These are phyloP conservation scores for Pseudochromis fuscus DNA, from an alignment of 2,797 vertebrate species.

Conservation along the genomic window DNA sequence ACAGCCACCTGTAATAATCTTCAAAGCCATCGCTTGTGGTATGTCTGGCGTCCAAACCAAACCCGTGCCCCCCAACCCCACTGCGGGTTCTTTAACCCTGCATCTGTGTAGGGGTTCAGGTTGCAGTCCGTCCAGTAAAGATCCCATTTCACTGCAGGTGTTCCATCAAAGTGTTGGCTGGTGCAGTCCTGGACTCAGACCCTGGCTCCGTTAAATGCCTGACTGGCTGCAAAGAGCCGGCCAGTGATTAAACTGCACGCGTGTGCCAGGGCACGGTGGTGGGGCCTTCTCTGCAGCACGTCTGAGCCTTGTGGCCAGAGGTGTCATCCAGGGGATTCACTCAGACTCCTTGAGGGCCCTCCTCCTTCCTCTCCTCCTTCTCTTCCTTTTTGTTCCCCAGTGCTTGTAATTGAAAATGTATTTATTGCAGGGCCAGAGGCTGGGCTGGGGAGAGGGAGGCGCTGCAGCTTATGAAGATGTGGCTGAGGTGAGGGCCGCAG, in stretches of 20 bases:
- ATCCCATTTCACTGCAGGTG: constrained; percentile 87
- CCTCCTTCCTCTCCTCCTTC: constrained; percentile 45
- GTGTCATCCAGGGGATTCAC: constrained; percentile 72
- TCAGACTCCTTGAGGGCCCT: constrained; percentile 65
- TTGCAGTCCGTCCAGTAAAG: constrained; percentile 83
- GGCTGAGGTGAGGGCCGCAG: constrained; percentile 71
- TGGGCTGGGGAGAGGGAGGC: constrained; percentile 63
- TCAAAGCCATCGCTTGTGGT: constrained; percentile 75
- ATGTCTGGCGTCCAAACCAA: constrained; percentile 68
- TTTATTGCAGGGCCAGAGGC: constrained; percentile 81
- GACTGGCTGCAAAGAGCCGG: constrained; percentile 62
- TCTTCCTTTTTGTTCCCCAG: constrained; percentile 59
- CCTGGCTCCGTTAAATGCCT: constrained; percentile 73
- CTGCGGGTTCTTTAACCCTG: constrained; percentile 39
- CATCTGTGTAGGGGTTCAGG: constrained; percentile 75
- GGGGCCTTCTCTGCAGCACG: constrained; percentile 66
- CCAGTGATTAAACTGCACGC: constrained; percentile 61
- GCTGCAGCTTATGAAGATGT: constrained; percentile 76
- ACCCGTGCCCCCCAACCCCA: constrained; percentile 45
- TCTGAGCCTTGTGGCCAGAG: constrained; percentile 72
- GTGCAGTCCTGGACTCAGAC: constrained; percentile 73
- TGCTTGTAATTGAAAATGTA: constrained; percentile 82
- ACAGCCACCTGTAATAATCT: constrained; percentile 80
- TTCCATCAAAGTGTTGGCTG: constrained; percentile 83
- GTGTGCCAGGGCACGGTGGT: constrained; percentile 55